These are phyloP conservation scores for Dysidea cf. avara DNA, from an alignment of 37 sponge, comb jelly and placozoan species.

Conservation along the genomic window DNA sequence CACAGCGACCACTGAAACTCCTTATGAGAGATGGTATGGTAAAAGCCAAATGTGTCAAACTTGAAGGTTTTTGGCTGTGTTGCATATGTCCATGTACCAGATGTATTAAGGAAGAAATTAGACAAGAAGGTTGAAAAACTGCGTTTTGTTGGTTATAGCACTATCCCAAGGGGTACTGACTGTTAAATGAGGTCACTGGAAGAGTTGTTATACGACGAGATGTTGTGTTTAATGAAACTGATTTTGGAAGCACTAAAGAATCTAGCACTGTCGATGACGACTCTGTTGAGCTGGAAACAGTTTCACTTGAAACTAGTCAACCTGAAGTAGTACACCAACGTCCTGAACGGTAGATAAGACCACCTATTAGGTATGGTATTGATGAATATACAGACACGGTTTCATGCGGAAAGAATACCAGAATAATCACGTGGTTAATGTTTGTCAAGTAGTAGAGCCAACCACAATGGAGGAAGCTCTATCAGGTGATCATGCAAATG, in stretches of 20 bases:
- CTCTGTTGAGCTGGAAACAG: not conserved
- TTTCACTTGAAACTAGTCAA: too few relatives aligned
- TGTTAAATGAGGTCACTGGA: not conserved
- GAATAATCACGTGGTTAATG: not conserved
- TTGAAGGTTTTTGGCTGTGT: constrained; percentile 56
- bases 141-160: constrained; percentile 16
- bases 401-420: not conserved
- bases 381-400: too few relatives aligned
- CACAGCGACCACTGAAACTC: constrained; percentile 36
- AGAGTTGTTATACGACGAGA: too few relatives aligned
- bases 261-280: too few relatives aligned
- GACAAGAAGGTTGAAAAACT: not conserved
- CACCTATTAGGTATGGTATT: too few relatives aligned
- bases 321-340: too few relatives aligned
- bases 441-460: constrained; percentile 4
- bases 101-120: constrained; percentile 6
- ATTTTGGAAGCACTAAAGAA: too few relatives aligned
- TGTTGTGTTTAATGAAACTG: not conserved
- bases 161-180: constrained; percentile 7
- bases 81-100: constrained; percentile 58
- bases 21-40: constrained; percentile 45
- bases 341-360: too few relatives aligned
- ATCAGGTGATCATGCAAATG: not conserved
- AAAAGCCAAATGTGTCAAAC: constrained; percentile 35
- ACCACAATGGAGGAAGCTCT: constrained; percentile 1